phyloP scores from a whole-genome alignment of 2,797 vertebrate genomes.

The Brachyalestes nurse region DNA sequence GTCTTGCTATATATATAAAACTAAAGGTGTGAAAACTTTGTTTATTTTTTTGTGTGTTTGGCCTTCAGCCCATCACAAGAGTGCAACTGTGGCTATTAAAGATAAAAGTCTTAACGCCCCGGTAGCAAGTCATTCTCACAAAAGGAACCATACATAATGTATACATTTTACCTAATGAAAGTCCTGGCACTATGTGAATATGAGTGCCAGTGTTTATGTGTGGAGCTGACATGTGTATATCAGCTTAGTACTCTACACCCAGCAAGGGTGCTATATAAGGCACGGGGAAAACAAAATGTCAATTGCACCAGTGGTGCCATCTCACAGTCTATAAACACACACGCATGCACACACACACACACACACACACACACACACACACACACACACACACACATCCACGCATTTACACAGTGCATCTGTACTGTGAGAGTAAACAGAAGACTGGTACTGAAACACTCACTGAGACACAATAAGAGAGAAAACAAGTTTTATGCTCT shows the following conservation, averaged over 20 bases:
- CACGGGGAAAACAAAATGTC: not conserved
- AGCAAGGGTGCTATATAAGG: not conserved
- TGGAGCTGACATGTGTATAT: not conserved
- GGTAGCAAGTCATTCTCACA: not conserved
- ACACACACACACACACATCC: slow-evolving; percentile 20
- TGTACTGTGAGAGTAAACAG: slow-evolving; percentile 35
- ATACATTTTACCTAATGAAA: not conserved
- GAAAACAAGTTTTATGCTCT: not conserved
- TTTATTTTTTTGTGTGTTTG: too few species aligned
- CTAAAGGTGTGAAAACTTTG: too few species aligned
- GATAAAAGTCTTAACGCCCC: too few species aligned
- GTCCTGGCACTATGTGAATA: not conserved
- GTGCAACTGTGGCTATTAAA: too few species aligned
- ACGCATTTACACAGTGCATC: slow-evolving; percentile 18
- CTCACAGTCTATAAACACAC: not conserved
- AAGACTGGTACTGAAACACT: slow-evolving; percentile 40
- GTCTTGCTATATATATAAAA: too few species aligned
- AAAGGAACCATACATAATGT: not conserved
- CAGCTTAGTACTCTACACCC: slow-evolving; percentile 25
- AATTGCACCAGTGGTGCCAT: slow-evolving; percentile 9
- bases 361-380: slow-evolving; percentile 6
- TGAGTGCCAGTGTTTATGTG: not conserved
- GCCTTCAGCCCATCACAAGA: too few species aligned
- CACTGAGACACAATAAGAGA: slow-evolving; percentile 16
- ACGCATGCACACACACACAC: slow-evolving; percentile 1